These are phyloP conservation scores for Lepus americanus DNA, from an alignment of 2,113 vertebrate genomes.

Conservation along the genomic window DNA sequence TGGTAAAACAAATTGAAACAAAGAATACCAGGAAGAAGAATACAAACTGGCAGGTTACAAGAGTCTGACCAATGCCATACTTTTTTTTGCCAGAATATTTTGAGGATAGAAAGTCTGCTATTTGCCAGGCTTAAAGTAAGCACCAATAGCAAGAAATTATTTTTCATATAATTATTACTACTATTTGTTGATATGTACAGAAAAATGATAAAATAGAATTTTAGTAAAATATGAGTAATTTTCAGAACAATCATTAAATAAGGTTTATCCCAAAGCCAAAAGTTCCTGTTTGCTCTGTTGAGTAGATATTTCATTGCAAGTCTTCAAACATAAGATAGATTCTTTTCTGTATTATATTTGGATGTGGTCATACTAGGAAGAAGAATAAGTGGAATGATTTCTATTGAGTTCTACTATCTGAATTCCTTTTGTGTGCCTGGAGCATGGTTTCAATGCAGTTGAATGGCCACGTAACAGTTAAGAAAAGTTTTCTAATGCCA, in stretches of 20 bases:
- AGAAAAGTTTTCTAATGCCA: neutral
- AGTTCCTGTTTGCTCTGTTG: neutral
- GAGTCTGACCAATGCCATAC: neutral
- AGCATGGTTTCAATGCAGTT: constrained; percentile 20
- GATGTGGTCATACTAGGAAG: constrained; percentile 14
- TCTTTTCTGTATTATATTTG: constrained; percentile 37
- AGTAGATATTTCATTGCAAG: constrained; percentile 12
- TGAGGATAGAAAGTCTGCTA: constrained; percentile 17
- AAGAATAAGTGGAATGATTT: constrained; percentile 50
- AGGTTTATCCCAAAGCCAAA: constrained; percentile 32
- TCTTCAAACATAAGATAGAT: constrained; percentile 50
- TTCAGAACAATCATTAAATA: constrained; percentile 25
- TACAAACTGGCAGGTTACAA: neutral
- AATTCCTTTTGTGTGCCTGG: constrained; percentile 10
- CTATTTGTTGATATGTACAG: constrained; percentile 8
- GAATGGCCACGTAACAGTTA: neutral
- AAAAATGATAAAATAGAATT: constrained; percentile 55
- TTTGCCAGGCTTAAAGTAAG: constrained; percentile 19
- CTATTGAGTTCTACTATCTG: constrained; percentile 33
- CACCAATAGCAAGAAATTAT: constrained; percentile 43
- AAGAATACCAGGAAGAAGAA: constrained; percentile 20
- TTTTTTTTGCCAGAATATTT: constrained; percentile 50
- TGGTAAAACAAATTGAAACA: neutral
- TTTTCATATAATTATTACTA: constrained; percentile 37
- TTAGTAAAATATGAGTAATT: constrained; percentile 15